phyloP scores from a whole-genome alignment of 2,797 vertebrate genomes.

The Lagodon rhomboides region DNA sequence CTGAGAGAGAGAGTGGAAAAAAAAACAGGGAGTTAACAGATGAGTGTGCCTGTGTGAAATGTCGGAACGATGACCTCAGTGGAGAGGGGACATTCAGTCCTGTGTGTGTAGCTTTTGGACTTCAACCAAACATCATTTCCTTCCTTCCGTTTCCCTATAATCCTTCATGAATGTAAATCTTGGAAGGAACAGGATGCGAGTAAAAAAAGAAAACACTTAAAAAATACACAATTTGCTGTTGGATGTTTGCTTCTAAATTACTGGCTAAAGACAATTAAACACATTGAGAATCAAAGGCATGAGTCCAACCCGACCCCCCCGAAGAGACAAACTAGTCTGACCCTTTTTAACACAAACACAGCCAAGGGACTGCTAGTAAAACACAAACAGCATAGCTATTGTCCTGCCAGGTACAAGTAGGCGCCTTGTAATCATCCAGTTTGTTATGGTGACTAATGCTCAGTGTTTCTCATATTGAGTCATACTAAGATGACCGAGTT shows the following conservation, averaged over 20 bases:
- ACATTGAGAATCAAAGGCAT: neutral
- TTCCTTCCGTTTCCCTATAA: slow-evolving; percentile 66
- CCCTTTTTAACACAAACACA: slow-evolving; percentile 10
- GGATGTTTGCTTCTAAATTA: neutral
- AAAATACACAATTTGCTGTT: neutral
- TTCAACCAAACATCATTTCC: slow-evolving; percentile 67
- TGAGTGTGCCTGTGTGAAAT: slow-evolving; percentile 55
- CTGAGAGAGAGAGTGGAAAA: slow-evolving; percentile 46
- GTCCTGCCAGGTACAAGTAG: slow-evolving; percentile 35
- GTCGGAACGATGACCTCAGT: slow-evolving; percentile 66
- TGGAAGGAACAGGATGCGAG: slow-evolving; percentile 27
- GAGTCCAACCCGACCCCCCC: neutral
- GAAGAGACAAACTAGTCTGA: slow-evolving; percentile 4
- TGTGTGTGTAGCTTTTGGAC: slow-evolving; percentile 59
- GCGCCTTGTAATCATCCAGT: slow-evolving; percentile 7
- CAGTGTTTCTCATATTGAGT: slow-evolving; percentile 3
- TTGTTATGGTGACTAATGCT: slow-evolving; percentile 32
- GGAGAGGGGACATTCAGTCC: slow-evolving; percentile 77
- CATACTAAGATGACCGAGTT: neutral
- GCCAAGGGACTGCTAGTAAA: slow-evolving; percentile 28
- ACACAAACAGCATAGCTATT: slow-evolving; percentile 29
- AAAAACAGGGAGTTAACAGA: slow-evolving; percentile 46
- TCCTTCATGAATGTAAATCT: slow-evolving; percentile 43
- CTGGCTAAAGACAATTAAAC: neutral
- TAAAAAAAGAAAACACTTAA: neutral